Evolutionary conservation across 2,888 invertebrate genomes (phyloP).

Genomic region (Aphidius colemani): DNA sequence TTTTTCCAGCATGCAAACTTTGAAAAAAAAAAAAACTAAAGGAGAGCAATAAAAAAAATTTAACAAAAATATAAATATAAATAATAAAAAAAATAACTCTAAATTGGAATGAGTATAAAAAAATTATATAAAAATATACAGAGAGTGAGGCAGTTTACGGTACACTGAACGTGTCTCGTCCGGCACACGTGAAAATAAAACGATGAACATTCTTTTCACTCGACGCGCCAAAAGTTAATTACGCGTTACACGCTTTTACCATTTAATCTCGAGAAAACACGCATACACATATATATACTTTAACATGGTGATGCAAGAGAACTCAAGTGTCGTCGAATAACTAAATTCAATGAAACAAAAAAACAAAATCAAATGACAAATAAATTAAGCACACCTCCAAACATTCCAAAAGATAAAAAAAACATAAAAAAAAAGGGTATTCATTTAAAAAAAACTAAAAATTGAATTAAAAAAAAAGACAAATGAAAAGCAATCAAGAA

Average conservation of each 20-base stretch:
- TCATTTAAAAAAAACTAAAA: background rate
- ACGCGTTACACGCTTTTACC: slow-evolving; percentile 39
- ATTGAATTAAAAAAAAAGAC: background rate
- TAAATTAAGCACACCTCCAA: slow-evolving; percentile 1
- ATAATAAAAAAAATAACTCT: background rate
- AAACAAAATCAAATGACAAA: slow-evolving; percentile 12
- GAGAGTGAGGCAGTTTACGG: slow-evolving; percentile 13
- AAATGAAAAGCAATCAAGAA: background rate
- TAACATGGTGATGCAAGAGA: background rate
- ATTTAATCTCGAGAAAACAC: slow-evolving; percentile 34
- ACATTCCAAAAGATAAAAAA: slow-evolving; percentile 5
- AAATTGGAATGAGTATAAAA: slow-evolving; percentile 2
- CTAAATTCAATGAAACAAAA: slow-evolving; percentile 17
- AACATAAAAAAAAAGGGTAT: background rate
- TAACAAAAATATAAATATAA: background rate
- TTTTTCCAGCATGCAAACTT: too few relatives aligned
- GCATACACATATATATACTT: slow-evolving; percentile 17
- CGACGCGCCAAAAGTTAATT: slow-evolving; percentile 34
- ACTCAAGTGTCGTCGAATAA: background rate
- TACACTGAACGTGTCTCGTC: slow-evolving; percentile 5
- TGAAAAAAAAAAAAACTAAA: too few relatives aligned
- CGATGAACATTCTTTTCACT: slow-evolving; percentile 32
- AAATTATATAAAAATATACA: slow-evolving; percentile 20
- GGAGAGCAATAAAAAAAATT: too few relatives aligned
- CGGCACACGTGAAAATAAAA: slow-evolving; percentile 29